These are phyloP conservation scores for Gonocerus acuteangulatus DNA, from an alignment of 2,888 invertebrate species.

Conservation along the genomic window DNA sequence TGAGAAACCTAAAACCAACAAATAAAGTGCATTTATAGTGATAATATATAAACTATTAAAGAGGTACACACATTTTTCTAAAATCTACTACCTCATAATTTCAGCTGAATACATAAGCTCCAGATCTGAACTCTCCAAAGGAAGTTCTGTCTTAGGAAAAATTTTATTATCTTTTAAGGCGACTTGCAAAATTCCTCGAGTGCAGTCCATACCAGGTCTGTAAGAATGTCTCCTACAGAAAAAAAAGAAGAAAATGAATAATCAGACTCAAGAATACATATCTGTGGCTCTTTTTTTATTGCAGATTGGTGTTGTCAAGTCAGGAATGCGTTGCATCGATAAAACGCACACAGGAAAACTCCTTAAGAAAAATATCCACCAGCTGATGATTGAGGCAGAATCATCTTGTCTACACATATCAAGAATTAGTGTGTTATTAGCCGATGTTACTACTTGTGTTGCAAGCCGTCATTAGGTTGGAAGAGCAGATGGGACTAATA, in stretches of 20 bases:
- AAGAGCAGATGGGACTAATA: too few species aligned
- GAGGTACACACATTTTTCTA: too few species aligned
- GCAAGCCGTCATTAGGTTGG: too few species aligned
- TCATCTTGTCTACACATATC: too few species aligned
- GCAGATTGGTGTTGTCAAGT: background rate
- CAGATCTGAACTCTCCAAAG: background rate
- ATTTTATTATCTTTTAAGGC: background rate
- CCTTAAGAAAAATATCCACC: background rate
- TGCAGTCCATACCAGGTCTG: conserved; percentile 11
- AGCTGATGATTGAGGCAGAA: background rate
- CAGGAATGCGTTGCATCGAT: background rate
- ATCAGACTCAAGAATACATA: background rate
- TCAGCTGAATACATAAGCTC: conserved; percentile 14
- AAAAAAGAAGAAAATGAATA: background rate
- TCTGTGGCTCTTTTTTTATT: background rate
- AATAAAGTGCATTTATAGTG: background rate
- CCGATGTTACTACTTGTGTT: too few species aligned
- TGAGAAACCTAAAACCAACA: background rate
- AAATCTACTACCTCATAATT: conserved; percentile 7
- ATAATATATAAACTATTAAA: too few species aligned
- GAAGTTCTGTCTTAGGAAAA: background rate
- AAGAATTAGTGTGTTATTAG: too few species aligned
- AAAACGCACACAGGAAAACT: too few species aligned
- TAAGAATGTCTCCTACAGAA: background rate
- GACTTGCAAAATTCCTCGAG: conserved; percentile 1